Percentiles rank a stretch among this genome's conserved stretches.
These are phyloP conservation scores for Pseudomyrmex concolor DNA, from an alignment of 1,140 invertebrate species.

Conservation along the genomic window DNA sequence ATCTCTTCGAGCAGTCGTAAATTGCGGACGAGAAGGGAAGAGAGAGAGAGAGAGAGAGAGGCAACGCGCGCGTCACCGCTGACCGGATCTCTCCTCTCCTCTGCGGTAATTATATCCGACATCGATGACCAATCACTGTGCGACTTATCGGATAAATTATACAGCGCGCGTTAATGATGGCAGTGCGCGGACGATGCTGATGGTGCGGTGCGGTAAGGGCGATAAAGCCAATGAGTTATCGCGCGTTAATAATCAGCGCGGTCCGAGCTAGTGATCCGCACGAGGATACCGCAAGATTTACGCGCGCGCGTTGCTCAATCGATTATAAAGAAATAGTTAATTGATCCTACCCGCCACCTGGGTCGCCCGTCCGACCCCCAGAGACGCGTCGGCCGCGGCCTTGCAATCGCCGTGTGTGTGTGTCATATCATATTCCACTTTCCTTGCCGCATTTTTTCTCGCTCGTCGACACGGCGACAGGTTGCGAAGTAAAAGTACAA, in stretches of 20 bases:
- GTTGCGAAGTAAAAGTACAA: constrained; percentile 15
- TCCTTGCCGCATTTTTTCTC: background rate
- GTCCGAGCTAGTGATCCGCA: constrained; percentile 67
- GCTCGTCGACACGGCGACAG: background rate
- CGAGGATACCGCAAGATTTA: constrained; percentile 70
- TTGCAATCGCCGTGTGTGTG: constrained; percentile 22
- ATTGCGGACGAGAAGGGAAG: background rate
- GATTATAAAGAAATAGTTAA: constrained; percentile 65
- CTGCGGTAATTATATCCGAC: constrained; percentile 76
- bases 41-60: background rate
- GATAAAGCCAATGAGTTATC: constrained; percentile 65
- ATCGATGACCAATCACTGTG: constrained; percentile 71
- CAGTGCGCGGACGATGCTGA: background rate
- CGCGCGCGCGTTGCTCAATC: constrained; percentile 66
- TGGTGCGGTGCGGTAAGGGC: constrained; percentile 13
- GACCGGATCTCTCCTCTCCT: constrained; percentile 38
- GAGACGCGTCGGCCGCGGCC: constrained; percentile 28
- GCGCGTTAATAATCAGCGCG: constrained; percentile 69
- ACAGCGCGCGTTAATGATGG: constrained; percentile 31
- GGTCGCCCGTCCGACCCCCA: constrained; percentile 18
- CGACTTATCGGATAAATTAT: constrained; percentile 68
- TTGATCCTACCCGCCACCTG: constrained; percentile 1
- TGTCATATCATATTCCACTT: background rate
- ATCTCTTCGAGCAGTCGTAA: constrained; percentile 37
- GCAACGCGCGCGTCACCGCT: constrained; percentile 40